A percentile compares a stretch with the other conserved stretches of the same genome.
These are phyloP conservation scores for Cephus runcator DNA, from an alignment of 2,888 invertebrate genomes.

Conservation along the genomic window DNA sequence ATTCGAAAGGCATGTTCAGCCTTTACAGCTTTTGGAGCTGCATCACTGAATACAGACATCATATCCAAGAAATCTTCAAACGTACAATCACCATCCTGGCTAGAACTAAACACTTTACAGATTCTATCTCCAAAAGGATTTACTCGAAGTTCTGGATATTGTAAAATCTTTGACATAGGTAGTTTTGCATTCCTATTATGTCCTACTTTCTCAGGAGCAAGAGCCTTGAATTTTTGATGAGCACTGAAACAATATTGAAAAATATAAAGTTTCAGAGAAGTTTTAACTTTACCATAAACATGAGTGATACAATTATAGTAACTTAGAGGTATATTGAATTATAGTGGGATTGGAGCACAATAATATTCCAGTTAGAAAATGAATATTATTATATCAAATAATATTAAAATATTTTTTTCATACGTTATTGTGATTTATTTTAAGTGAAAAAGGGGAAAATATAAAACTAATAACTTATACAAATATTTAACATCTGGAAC, in stretches of 20 bases:
- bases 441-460: not conserved
- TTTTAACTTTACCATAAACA: not conserved
- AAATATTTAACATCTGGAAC: too few species aligned
- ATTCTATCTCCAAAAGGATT: slow-evolving; percentile 94
- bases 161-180: slow-evolving; percentile 84
- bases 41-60: slow-evolving; percentile 95
- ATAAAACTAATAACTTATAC: too few species aligned
- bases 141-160: slow-evolving; percentile 87
- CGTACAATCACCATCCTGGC: slow-evolving; percentile 89
- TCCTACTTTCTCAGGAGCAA: slow-evolving; percentile 90
- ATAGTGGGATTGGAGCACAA: not conserved
- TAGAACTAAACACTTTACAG: slow-evolving; percentile 90
- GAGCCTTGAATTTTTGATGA: slow-evolving; percentile 88
- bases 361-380: not conserved
- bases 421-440: not conserved
- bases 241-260: slow-evolving; percentile 71
- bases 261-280: slow-evolving; percentile 6
- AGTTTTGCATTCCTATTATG: slow-evolving; percentile 89
- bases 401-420: not conserved
- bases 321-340: not conserved
- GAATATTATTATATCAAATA: not conserved
- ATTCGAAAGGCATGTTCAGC: slow-evolving; percentile 96
- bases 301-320: slow-evolving; percentile 11
- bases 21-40: slow-evolving; percentile 91
- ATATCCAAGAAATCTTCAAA: slow-evolving; percentile 97